Conservation (phyloP, 2,113 vertebrate species). For the Siphamia tubifer region DNA sequence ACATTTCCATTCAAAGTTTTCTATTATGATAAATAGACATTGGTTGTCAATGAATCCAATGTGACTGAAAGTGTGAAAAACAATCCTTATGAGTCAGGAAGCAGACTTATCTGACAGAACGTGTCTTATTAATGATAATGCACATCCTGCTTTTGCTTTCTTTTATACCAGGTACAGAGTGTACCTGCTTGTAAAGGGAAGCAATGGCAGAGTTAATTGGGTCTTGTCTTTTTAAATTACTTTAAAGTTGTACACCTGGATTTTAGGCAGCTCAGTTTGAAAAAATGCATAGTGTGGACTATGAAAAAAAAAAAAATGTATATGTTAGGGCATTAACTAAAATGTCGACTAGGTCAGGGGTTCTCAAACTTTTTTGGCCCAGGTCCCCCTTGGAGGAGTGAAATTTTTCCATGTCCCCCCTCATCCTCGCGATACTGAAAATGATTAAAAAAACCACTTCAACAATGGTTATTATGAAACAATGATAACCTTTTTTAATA, state of each 20-base stretch:
- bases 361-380: too few relatives aligned
- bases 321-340: too few relatives aligned
- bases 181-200: constrained; percentile 24
- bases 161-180: constrained; percentile 25
- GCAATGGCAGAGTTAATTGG: constrained; percentile 15
- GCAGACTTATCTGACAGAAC: background rate
- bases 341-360: too few relatives aligned
- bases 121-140: background rate
- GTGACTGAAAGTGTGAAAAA: background rate
- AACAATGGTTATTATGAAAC: too few relatives aligned
- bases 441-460: too few relatives aligned
- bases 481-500: too few relatives aligned
- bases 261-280: constrained; percentile 17
- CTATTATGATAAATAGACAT: background rate
- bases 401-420: too few relatives aligned
- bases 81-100: background rate
- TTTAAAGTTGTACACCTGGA: constrained; percentile 20
- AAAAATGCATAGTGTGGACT: too few relatives aligned
- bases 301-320: too few relatives aligned
- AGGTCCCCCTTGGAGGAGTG: too few relatives aligned
- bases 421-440: too few relatives aligned
- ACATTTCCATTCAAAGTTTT: background rate
- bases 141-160: background rate
- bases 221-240: constrained; percentile 33
- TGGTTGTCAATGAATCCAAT: background rate